Conservation (phyloP, 2,797 vertebrate genomes). For the Tauraco hartlaubi region DNA sequence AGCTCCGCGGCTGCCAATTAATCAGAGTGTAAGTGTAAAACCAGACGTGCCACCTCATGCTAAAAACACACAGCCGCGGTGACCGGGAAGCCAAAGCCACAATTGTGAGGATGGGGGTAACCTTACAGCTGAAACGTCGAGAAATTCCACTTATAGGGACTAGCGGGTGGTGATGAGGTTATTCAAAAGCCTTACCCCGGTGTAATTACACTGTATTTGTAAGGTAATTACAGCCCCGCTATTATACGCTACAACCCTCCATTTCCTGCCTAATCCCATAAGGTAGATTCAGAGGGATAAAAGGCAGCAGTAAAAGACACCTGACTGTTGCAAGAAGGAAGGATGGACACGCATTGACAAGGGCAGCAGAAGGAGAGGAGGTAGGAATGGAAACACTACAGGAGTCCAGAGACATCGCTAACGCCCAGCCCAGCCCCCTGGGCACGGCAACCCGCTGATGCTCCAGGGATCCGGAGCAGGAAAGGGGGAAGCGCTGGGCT, state of each 20-base stretch:
- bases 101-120: neutral
- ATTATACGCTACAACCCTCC: neutral
- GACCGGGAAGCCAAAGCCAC: neutral
- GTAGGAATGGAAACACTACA: neutral
- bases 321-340: neutral
- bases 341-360: neutral
- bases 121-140: neutral
- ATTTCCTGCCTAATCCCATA: neutral
- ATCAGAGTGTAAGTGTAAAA: neutral
- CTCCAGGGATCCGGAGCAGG: neutral
- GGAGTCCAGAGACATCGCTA: accelerated
- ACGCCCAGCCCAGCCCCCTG: neutral
- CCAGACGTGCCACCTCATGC: neutral
- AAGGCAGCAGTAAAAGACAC: neutral
- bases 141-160: neutral
- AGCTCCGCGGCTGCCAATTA: neutral
- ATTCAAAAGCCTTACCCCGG: neutral
- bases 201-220: slow-evolving; percentile 5
- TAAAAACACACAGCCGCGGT: neutral
- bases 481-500: neutral
- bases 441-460: accelerated
- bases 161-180: neutral
- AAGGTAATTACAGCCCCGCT: slow-evolving; percentile 46
- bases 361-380: neutral
- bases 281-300: neutral